Evolutionary conservation across 37 sponge, comb jelly and placozoan genomes (phyloP).

Genomic region (Halichondria panicea): DNA sequence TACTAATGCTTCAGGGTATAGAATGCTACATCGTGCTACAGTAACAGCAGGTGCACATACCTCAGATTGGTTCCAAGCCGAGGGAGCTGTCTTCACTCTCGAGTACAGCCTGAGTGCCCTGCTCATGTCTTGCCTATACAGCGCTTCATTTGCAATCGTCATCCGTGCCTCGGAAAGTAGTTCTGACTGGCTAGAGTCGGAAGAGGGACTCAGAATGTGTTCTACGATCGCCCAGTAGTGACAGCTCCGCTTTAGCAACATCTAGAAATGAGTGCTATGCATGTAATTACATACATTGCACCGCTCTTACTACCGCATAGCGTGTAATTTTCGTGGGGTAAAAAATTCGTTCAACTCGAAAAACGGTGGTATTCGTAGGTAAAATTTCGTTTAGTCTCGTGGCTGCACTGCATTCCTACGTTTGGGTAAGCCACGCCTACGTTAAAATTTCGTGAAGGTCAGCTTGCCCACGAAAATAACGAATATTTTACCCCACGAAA

Average conservation of each 20-base stretch:
- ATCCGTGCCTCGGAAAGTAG: constrained; percentile 49
- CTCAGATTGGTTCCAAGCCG: constrained; percentile 72
- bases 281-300: constrained; percentile 3
- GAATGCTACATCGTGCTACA: too few relatives aligned
- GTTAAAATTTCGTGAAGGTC: too few relatives aligned
- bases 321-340: too few relatives aligned
- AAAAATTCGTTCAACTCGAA: too few relatives aligned
- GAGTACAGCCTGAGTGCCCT: constrained; percentile 56
- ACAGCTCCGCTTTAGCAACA: constrained; percentile 34
- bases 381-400: too few relatives aligned
- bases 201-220: neutral
- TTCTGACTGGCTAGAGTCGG: neutral
- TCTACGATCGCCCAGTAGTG: constrained; percentile 51
- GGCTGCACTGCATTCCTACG: too few relatives aligned
- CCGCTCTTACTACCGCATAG: neutral
- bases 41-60: too few relatives aligned
- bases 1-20: too few relatives aligned
- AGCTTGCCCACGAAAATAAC: too few relatives aligned
- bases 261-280: neutral
- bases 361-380: too few relatives aligned
- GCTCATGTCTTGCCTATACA: constrained; percentile 35
- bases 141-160: constrained; percentile 58
- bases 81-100: constrained; percentile 56
- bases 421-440: too few relatives aligned
- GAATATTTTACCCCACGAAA: too few relatives aligned